phyloP scores from a whole-genome alignment of 2,888 invertebrate genomes.

The Leptinotarsa peninsularis region DNA sequence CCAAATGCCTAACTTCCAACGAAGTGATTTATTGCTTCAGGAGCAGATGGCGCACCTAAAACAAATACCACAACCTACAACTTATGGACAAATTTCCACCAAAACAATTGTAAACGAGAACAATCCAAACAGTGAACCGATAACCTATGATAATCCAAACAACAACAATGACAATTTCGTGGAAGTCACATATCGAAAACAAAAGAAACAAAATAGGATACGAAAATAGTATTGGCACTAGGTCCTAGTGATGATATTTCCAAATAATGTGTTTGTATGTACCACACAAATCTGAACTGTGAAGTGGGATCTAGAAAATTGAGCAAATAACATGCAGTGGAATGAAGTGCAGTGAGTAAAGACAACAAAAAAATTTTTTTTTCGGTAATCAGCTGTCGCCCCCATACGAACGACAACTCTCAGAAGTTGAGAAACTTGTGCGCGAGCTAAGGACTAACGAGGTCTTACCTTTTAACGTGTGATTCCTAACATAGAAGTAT shows the following conservation, averaged over 20 bases:
- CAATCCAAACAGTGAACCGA: background rate
- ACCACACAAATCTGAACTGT: no score
- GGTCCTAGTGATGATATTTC: conserved; percentile 17
- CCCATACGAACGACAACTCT: no score
- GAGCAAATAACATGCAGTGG: no score
- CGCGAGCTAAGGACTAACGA: no score
- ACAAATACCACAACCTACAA: background rate
- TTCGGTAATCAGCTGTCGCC: no score
- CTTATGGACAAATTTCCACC: background rate
- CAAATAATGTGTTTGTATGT: background rate
- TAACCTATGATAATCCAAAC: background rate
- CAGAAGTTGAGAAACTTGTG: no score
- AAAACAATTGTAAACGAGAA: conserved; percentile 6
- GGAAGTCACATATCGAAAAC: conserved; percentile 1
- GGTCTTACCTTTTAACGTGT: no score
- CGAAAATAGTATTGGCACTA: conserved; percentile 19
- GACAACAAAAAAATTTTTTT: no score
- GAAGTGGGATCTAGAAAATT: no score
- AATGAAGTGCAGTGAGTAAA: no score
- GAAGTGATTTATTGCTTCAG: background rate
- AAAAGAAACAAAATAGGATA: background rate
- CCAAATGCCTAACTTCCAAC: background rate
- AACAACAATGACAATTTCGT: conserved; percentile 12
- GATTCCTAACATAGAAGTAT: no score
- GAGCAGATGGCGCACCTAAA: background rate